Evolutionary conservation across 1,140 invertebrate species (phyloP).

Genomic region (Zaprionus vittiger): DNA sequence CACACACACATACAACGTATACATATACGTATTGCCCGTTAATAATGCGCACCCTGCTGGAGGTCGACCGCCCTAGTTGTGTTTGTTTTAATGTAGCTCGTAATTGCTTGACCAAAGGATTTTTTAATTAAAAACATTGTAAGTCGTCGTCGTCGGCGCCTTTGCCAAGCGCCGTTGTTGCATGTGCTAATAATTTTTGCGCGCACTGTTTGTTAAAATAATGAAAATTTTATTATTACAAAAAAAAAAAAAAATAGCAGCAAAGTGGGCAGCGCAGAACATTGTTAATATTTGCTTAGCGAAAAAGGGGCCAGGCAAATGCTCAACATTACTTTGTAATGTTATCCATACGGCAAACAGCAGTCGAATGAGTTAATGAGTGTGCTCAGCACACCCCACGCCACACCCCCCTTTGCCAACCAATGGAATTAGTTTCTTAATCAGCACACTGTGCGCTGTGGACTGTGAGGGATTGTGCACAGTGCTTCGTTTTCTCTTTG

Average conservation of each 20-base stretch:
- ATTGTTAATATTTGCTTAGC: conserved; percentile 75
- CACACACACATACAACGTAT: background rate
- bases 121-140: conserved; percentile 81
- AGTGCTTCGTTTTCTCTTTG: background rate
- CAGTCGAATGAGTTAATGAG: conserved; percentile 41
- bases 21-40: conserved; percentile 1
- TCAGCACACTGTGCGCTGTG: conserved; percentile 21
- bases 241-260: conserved; percentile 46
- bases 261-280: conserved; percentile 64
- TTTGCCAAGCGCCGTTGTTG: conserved; percentile 4
- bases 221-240: conserved; percentile 75
- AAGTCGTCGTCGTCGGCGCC: conserved; percentile 48
- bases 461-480: background rate
- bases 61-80: conserved; percentile 27
- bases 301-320: conserved; percentile 36
- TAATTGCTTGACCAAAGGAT: conserved; percentile 82
- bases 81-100: conserved; percentile 76
- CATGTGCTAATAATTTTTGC: conserved; percentile 48
- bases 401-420: background rate
- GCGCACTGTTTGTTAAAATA: conserved; percentile 67
- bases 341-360: conserved; percentile 57
- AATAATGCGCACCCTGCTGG: conserved; percentile 5
- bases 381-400: conserved; percentile 2
- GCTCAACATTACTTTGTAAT: conserved; percentile 53
- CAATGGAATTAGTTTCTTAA: conserved; percentile 62